Percentiles rank a stretch among this genome's conserved stretches.
phyloP scores from a whole-genome alignment of 2,888 invertebrate genomes.

The Lamellibrachia satsuma region DNA sequence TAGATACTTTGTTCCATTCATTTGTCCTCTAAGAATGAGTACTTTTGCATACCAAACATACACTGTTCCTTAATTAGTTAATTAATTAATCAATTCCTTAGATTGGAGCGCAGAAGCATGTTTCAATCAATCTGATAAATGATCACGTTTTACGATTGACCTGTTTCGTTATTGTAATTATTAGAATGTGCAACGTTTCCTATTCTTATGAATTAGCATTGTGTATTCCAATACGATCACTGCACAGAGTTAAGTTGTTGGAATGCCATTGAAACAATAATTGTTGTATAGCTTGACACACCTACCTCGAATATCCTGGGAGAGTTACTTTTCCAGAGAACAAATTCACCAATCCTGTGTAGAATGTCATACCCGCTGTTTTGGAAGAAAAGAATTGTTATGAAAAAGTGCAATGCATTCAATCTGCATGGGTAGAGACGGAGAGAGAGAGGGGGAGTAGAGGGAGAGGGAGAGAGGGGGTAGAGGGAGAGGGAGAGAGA shows the following conservation, averaged over 20 bases:
- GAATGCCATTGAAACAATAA: background rate
- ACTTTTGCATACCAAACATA: too few relatives aligned
- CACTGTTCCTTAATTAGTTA: too few relatives aligned
- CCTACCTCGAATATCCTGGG: constrained; percentile 11
- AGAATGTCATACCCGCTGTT: constrained; percentile 21
- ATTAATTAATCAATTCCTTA: too few relatives aligned
- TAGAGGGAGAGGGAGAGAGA: too few relatives aligned
- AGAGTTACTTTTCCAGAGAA: constrained; percentile 20
- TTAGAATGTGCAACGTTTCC: background rate
- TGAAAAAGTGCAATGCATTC: background rate
- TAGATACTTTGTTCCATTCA: too few relatives aligned
- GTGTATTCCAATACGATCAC: background rate
- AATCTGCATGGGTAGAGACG: too few relatives aligned
- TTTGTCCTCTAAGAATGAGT: too few relatives aligned
- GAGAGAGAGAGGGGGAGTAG: too few relatives aligned
- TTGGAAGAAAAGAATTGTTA: background rate
- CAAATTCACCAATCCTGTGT: constrained; percentile 9
- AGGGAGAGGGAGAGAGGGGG: too few relatives aligned
- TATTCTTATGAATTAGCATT: background rate
- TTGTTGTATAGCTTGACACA: background rate
- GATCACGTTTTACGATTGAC: background rate
- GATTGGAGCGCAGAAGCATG: background rate
- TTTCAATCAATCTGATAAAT: background rate
- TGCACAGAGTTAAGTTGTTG: background rate
- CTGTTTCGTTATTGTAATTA: background rate